These are phyloP conservation scores for Tetragnatha montana DNA, from an alignment of 2,888 invertebrate species.

Conservation along the genomic window DNA sequence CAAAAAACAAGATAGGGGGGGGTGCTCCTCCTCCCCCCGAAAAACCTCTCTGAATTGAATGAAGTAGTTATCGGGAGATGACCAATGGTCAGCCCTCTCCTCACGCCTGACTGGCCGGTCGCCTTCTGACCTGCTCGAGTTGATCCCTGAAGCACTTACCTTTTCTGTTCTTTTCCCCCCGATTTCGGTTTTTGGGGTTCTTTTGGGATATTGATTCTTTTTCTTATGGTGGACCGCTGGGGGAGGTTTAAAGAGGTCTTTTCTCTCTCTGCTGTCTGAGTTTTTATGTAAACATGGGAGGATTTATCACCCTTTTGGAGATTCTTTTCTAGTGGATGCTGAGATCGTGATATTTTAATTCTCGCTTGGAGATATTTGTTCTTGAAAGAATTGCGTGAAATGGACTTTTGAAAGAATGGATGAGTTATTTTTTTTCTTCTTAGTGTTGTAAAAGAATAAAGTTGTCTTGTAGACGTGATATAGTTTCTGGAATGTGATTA, in stretches of 20 bases:
- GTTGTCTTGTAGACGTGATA: no score
- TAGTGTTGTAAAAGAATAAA: no score
- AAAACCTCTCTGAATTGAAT: neutral
- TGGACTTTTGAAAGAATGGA: no score
- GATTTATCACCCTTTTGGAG: neutral
- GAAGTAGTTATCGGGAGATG: constrained; percentile 39
- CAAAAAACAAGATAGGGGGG: neutral
- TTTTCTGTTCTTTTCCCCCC: constrained; percentile 7
- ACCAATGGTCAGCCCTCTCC: constrained; percentile 36
- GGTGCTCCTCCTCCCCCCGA: constrained; percentile 16
- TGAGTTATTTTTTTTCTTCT: no score
- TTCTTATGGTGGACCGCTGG: neutral
- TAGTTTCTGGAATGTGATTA: no score
- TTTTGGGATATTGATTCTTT: constrained; percentile 32
- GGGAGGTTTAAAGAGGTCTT: constrained; percentile 17
- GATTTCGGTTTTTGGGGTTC: constrained; percentile 27
- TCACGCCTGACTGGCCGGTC: constrained; percentile 36
- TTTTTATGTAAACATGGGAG: neutral
- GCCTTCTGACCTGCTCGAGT: constrained; percentile 27
- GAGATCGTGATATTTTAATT: no score
- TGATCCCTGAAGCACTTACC: constrained; percentile 44
- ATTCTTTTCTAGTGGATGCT: neutral
- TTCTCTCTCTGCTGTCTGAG: neutral
- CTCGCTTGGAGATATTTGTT: no score
- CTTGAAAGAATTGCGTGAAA: no score